Evolutionary conservation across 2,888 invertebrate genomes (phyloP).

Genomic region (Dexiosoma caninum): DNA sequence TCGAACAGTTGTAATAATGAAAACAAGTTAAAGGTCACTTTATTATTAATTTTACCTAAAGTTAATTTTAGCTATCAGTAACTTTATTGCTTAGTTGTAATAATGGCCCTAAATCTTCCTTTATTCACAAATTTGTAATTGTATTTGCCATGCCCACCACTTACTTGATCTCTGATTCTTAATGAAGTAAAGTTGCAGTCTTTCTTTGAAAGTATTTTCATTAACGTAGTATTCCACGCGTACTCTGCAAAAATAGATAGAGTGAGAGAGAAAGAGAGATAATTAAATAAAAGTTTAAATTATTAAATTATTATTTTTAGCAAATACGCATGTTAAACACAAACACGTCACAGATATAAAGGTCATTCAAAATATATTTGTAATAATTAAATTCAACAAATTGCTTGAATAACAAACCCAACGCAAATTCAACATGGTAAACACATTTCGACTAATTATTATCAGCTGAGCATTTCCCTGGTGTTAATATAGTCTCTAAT

Average conservation of each 20-base stretch:
- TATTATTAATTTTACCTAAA: too few species aligned
- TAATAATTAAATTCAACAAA: neutral
- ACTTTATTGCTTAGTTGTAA: too few species aligned
- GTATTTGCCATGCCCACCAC: slow-evolving; percentile 78
- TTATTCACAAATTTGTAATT: neutral
- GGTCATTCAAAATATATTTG: neutral
- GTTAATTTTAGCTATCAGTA: too few species aligned
- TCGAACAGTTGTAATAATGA: too few species aligned
- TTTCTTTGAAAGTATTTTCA: slow-evolving; percentile 98
- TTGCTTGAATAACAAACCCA: too few species aligned
- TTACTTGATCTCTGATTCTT: slow-evolving; percentile 99
- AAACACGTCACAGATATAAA: neutral
- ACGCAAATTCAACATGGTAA: too few species aligned
- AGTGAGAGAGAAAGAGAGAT: slow-evolving; percentile 2
- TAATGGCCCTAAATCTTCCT: neutral
- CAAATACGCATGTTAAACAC: neutral
- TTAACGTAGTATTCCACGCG: slow-evolving; percentile 99
- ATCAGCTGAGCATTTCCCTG: too few species aligned
- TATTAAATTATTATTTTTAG: too few species aligned
- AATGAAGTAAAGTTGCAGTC: slow-evolving; percentile 99
- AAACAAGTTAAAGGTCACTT: too few species aligned
- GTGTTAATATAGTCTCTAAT: too few species aligned
- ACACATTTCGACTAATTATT: too few species aligned
- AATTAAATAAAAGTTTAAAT: slow-evolving; percentile 28
- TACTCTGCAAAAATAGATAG: slow-evolving; percentile 83